These are phyloP conservation scores for Caenorhabditis brenneri DNA, from an alignment of 1,140 invertebrate genomes.

Conservation along the genomic window DNA sequence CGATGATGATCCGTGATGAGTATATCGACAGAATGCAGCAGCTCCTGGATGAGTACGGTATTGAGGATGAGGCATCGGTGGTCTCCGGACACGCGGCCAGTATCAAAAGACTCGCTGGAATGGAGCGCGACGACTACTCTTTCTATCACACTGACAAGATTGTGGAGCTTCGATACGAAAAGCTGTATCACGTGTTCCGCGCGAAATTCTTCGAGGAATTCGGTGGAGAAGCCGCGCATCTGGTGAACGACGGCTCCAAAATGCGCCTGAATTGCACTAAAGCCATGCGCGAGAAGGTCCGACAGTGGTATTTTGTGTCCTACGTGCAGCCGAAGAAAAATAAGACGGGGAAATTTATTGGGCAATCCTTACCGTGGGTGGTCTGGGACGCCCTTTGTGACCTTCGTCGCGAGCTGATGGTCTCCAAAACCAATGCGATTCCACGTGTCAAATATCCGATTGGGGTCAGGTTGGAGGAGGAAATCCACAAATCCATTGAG, in stretches of 20 bases:
- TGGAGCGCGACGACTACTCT: conserved; percentile 61
- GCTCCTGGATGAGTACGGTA: conserved; percentile 62
- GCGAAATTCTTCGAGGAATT: conserved; percentile 57
- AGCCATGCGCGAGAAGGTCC: conserved; percentile 32
- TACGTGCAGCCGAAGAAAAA: conserved; percentile 33
- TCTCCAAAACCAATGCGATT: neutral
- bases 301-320: conserved; percentile 41
- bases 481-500: neutral
- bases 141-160: conserved; percentile 63
- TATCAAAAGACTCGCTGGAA: conserved; percentile 55
- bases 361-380: conserved; percentile 58
- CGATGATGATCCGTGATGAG: conserved; percentile 50
- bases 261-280: neutral
- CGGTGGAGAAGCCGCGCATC: conserved; percentile 52
- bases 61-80: conserved; percentile 63
- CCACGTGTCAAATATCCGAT: conserved; percentile 23
- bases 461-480: conserved; percentile 11
- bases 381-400: conserved; percentile 60
- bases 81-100: conserved; percentile 61
- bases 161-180: conserved; percentile 55
- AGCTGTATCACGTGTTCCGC: conserved; percentile 55
- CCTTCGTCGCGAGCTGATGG: conserved; percentile 44
- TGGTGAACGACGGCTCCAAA: conserved; percentile 36
- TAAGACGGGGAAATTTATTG: neutral
- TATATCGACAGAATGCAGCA: conserved; percentile 56